Base-by-base conservation (phyloP, 2,888 invertebrate genomes). In the Meiosimyza decipiens region DNA sequence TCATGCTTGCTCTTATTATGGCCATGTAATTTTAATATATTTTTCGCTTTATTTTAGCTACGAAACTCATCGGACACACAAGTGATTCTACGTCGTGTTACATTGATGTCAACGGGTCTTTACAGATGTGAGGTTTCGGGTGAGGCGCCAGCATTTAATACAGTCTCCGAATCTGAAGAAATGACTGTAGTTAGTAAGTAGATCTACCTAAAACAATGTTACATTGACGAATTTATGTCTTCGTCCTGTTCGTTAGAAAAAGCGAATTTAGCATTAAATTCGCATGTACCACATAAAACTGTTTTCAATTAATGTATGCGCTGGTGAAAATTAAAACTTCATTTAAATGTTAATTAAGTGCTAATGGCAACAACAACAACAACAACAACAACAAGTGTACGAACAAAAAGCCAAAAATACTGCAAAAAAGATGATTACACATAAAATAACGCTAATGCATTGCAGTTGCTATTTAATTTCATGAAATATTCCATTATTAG, bases 121-220 rank as follows among this genome's bases (percentile, higher is more conserved):
- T 94, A 93, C 87, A 90, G 92, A 77, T 94, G 93, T 84, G 94
- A 94, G 85, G 93, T 94, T 73, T 93, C 93, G 16, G 94, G 92
- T 15, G 93, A 94, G 84, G 90, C 92, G 73, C 93, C 94, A 15
- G 91, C 92, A 74, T 94, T 94, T 87, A 92, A 91, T 79, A 93
- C 93, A 13, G 93, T 93, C 70, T 91, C 91, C 51, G 92, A 92
- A 83, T 92, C 92, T 82, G 90, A 91, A 57, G 92, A 92, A 82
- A 92, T 93, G 92, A 88, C 90, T 76, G 92, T 93, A 80, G 92
- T 93, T 76, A 93, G 93, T 93, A 88, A 89, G 91, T 88, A 77
- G 51, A 51, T 59, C 13, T 15, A 18, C 22, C 6, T 40, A 40
- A 1, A 9, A 40, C 9, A 72, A 74, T 28, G 40, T 16, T 16